Conservation (phyloP, 2,113 vertebrate genomes). For the Crypturellus undulatus region DNA sequence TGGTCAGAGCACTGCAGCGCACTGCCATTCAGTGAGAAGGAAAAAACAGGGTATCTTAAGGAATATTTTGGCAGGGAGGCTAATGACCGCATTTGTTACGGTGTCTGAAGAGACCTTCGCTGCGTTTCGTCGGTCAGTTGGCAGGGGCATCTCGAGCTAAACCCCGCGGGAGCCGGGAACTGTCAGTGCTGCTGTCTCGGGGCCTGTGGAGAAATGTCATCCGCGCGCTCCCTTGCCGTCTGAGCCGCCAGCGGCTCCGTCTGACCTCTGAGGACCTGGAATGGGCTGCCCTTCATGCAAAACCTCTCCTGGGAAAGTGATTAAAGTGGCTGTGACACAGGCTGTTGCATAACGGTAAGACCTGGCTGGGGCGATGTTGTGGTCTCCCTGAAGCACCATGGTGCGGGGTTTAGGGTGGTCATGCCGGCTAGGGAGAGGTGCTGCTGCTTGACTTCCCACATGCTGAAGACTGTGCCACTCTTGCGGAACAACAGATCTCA, state of each 20-base stretch:
- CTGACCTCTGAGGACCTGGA: background rate
- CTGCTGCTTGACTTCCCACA: background rate
- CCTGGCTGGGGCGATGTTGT: background rate
- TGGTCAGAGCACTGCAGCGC: background rate
- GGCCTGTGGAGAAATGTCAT: background rate
- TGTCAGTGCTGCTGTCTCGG: background rate
- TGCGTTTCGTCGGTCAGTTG: background rate
- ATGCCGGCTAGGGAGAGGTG: accelerated
- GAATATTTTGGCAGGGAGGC: background rate
- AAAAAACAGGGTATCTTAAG: background rate
- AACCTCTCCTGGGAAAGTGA: background rate
- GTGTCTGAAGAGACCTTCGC: background rate
- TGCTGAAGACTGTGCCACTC: background rate
- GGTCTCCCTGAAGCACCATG: background rate
- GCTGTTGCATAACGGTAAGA: background rate
- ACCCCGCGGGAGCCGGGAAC: background rate
- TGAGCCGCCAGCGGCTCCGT: background rate
- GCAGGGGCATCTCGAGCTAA: background rate
- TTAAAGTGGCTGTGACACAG: background rate
- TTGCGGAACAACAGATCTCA: background rate
- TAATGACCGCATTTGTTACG: background rate
- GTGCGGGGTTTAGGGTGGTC: background rate
- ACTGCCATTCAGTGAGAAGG: background rate
- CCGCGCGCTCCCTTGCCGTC: accelerated
- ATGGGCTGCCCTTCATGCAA: background rate